A percentile compares a stretch with the other conserved stretches of the same genome.
phyloP scores from a whole-genome alignment of 2,888 invertebrate genomes.

The Sphaeridia pumilis region DNA sequence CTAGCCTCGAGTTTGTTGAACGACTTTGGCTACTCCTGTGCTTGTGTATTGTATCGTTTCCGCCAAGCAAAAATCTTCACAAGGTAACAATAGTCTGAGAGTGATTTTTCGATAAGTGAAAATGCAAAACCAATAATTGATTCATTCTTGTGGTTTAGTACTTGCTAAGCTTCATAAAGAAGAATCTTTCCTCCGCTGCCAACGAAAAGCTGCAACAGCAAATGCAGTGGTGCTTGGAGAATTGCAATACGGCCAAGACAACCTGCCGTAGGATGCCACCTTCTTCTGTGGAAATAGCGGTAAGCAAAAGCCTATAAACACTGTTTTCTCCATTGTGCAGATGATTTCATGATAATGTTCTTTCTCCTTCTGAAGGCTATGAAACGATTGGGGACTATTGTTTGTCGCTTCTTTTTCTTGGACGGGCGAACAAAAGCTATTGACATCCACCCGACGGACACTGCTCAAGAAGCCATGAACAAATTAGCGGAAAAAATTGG shows the following conservation, averaged over 20 bases:
- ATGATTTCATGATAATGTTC: no score
- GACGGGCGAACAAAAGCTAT: constrained; percentile 91
- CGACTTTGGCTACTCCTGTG: constrained; percentile 80
- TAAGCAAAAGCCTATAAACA: constrained; percentile 43
- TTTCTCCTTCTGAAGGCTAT: constrained; percentile 76
- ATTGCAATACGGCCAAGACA: constrained; percentile 75
- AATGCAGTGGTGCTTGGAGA: constrained; percentile 87
- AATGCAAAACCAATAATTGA: no score
- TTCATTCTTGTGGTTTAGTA: constrained; percentile 50
- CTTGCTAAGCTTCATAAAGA: constrained; percentile 61
- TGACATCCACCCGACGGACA: constrained; percentile 88
- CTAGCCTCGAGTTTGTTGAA: constrained; percentile 68
- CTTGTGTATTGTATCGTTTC: constrained; percentile 81
- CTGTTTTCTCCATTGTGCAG: not conserved
- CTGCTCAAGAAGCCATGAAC: constrained; percentile 77
- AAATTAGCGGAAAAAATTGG: constrained; percentile 80
- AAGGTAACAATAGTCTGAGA: constrained; percentile 48
- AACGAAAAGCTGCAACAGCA: constrained; percentile 66
- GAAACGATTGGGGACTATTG: constrained; percentile 78
- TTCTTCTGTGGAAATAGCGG: constrained; percentile 83
- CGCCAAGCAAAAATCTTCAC: constrained; percentile 69
- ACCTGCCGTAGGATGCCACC: constrained; percentile 72
- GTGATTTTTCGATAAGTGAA: constrained; percentile 5
- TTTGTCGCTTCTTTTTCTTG: constrained; percentile 86
- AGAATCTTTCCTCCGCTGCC: constrained; percentile 44